These are phyloP conservation scores for Dione vanillae DNA, from an alignment of 2,888 invertebrate species.

Conservation along the genomic window DNA sequence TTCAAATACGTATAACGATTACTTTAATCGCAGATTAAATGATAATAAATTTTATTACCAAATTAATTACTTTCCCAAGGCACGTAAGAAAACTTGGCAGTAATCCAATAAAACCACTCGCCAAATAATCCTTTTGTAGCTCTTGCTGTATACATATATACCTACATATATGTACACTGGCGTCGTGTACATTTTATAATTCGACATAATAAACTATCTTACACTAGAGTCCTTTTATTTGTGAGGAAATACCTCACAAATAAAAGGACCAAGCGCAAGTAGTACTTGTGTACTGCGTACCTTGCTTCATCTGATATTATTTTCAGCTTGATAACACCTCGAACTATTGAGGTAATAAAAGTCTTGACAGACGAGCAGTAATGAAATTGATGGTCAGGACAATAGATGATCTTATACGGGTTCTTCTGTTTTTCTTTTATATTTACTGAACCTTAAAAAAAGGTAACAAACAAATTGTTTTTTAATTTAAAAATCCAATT, in stretches of 20 bases:
- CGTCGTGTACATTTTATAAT: neutral
- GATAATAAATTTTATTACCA: constrained; percentile 27
- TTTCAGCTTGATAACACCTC: too few relatives aligned
- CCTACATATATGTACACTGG: neutral
- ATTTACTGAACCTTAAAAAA: too few relatives aligned
- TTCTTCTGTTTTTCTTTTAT: too few relatives aligned
- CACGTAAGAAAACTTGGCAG: constrained; percentile 35
- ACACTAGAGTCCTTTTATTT: neutral
- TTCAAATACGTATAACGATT: neutral
- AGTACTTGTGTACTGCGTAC: too few relatives aligned
- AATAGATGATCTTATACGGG: too few relatives aligned
- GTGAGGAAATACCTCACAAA: too few relatives aligned
- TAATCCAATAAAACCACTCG: constrained; percentile 34
- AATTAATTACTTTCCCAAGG: constrained; percentile 31
- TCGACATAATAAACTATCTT: neutral
- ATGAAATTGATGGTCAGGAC: too few relatives aligned
- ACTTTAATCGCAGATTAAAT: constrained; percentile 20
- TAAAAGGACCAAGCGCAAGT: too few relatives aligned
- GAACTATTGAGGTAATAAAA: too few relatives aligned
- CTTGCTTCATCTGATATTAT: too few relatives aligned
- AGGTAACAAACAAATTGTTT: too few relatives aligned
- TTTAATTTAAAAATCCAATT: neutral
- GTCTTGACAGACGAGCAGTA: too few relatives aligned
- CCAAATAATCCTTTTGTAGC: constrained; percentile 34
- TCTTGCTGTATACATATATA: constrained; percentile 14